Conservation (phyloP, 2,888 invertebrate species). For the Pseudolycoriella hygida region DNA sequence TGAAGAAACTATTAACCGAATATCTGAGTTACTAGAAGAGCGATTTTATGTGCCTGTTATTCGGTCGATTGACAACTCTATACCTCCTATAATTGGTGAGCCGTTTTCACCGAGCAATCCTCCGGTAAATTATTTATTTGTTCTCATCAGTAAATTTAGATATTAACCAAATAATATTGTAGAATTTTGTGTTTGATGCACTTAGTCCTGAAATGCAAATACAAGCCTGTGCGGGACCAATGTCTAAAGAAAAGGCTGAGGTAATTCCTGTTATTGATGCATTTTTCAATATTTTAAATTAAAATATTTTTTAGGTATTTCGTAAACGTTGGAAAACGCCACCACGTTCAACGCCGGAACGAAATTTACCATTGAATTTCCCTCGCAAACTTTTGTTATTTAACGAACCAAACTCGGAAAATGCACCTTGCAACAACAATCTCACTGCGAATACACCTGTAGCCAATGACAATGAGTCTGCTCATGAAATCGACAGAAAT, state of each 20-base stretch:
- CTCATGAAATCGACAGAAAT: too few relatives aligned
- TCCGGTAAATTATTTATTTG: slow-evolving; percentile 42
- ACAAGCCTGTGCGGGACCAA: slow-evolving; percentile 81
- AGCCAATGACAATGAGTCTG: too few relatives aligned
- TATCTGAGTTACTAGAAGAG: slow-evolving; percentile 46
- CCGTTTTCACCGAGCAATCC: slow-evolving; percentile 58
- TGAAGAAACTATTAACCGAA: slow-evolving; percentile 32
- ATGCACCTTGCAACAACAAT: too few relatives aligned
- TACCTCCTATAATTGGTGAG: slow-evolving; percentile 57
- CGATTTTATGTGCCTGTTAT: slow-evolving; percentile 79
- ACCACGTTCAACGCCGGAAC: slow-evolving; percentile 30
- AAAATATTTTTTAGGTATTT: slow-evolving; percentile 30
- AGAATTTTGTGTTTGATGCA: slow-evolving; percentile 47
- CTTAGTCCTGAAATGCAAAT: slow-evolving; percentile 55
- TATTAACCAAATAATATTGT: slow-evolving; percentile 10
- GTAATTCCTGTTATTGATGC: slow-evolving; percentile 10
- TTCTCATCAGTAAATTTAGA: slow-evolving; percentile 1
- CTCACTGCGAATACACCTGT: too few relatives aligned
- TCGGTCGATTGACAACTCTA: slow-evolving; percentile 55
- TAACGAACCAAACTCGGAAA: too few relatives aligned
- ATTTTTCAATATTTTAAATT: background rate
- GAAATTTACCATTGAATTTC: too few relatives aligned
- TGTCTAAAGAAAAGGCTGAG: slow-evolving; percentile 55
- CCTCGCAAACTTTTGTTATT: too few relatives aligned
- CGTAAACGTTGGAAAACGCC: slow-evolving; percentile 72